These are phyloP conservation scores for Yponomeuta malinellus DNA, from an alignment of 2,888 invertebrate species.

Conservation along the genomic window DNA sequence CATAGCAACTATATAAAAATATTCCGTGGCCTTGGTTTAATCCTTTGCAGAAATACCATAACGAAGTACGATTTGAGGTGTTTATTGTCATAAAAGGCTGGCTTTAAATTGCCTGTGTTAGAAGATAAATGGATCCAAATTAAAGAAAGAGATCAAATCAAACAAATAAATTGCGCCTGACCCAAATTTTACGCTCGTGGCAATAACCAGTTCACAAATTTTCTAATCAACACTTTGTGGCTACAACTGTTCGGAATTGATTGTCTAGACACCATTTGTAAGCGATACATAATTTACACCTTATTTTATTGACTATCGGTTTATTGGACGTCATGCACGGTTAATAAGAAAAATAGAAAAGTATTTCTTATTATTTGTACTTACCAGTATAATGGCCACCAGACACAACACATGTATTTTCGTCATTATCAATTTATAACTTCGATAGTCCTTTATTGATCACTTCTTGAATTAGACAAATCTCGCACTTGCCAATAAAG, in stretches of 20 bases:
- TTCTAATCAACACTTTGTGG: conserved; percentile 46
- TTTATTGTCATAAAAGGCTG: no score
- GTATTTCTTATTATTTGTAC: background rate
- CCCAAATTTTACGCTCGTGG: conserved; percentile 35
- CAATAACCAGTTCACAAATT: conserved; percentile 27
- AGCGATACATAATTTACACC: conserved; percentile 24
- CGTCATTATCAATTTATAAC: conserved; percentile 41
- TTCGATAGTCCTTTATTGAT: conserved; percentile 25
- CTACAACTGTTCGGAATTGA: conserved; percentile 50
- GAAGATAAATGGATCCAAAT: background rate
- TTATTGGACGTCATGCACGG: background rate
- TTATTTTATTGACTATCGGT: conserved; percentile 10
- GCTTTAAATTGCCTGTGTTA: background rate
- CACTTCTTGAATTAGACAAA: conserved; percentile 59
- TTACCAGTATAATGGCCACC: background rate
- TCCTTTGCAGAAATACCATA: no score
- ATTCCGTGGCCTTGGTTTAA: background rate
- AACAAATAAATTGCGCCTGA: conserved; percentile 30
- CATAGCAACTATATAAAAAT: conserved; percentile 34
- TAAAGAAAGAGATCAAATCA: conserved; percentile 23
- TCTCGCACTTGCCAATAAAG: conserved; percentile 50
- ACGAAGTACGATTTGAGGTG: no score
- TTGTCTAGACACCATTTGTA: conserved; percentile 58
- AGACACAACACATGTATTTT: conserved; percentile 16
- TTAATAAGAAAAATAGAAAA: background rate